Conservation (phyloP, 1,140 invertebrate genomes). For the Sesamia nonagrioides region DNA sequence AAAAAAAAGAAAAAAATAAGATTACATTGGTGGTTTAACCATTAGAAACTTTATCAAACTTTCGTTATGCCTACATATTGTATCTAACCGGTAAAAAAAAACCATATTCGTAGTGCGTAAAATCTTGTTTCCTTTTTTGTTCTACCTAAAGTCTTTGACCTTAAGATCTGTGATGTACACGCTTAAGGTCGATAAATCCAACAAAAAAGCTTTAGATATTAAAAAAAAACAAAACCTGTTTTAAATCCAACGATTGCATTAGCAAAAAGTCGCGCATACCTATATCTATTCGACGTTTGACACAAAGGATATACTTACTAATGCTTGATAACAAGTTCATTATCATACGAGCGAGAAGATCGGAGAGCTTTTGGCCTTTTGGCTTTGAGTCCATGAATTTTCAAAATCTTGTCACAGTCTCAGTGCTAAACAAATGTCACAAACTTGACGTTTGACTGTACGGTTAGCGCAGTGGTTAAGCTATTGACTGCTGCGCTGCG, state of each 20-base stretch:
- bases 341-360: no score
- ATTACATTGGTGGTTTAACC: no score
- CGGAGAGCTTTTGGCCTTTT: no score
- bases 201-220: slow-evolving; percentile 6
- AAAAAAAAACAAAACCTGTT: slow-evolving; percentile 16
- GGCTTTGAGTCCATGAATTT: no score
- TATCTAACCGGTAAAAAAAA: neutral
- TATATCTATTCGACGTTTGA: no score
- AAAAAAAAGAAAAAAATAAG: no score
- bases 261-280: neutral
- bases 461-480: no score
- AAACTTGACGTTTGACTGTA: no score
- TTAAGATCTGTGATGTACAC: slow-evolving; percentile 16
- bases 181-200: slow-evolving; percentile 12
- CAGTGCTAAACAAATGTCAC: no score
- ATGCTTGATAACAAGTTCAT: neutral
- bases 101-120: neutral
- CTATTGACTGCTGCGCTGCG: no score
- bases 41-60: neutral
- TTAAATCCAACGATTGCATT: neutral
- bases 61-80: neutral
- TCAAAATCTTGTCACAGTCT: no score
- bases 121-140: slow-evolving; percentile 3
- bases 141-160: neutral
- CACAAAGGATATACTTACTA: neutral